Evolutionary conservation across 2,797 vertebrate genomes (phyloP), one percentile per base, ranked within the genome.

Genomic region (Pseudochaenichthys georgianus): DNA sequence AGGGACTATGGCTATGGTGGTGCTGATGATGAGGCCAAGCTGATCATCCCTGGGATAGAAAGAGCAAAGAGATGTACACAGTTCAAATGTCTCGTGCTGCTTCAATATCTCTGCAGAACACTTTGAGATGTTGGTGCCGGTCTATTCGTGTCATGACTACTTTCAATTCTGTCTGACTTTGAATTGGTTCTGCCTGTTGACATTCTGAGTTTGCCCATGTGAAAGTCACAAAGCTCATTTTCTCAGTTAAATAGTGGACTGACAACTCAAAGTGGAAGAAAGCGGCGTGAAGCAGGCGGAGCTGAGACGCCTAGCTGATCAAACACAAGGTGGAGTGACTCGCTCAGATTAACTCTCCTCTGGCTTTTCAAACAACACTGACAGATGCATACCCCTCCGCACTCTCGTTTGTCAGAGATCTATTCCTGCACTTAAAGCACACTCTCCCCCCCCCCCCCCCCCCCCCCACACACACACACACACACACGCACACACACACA

Each of bases 381-480:
- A 90, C 86, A 88, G 88, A 92, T 87, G 80, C 84, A 77, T 75
- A 91, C 90, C 90, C 91, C 88, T 91, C 87, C 88, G 75, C 89
- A 88, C 87, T 82, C 70, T 69, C 73, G 68, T 91, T 90, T 91
- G 86, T 92, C 87, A 87, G 78, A 86, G 81, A 94, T 92, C 92
- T 92, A 92, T 93, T 93, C 87, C 87, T 93, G 89, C 90, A 88
- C 90, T 92, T 91, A 90, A 90, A 89, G 77, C 83, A 91, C 67
- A 83, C 78, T 75, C 79, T n/a, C n/a, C n/a, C n/a, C 19, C 19
- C 19, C 19, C 1, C 19, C 19, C 1, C 19, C 19, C 19, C 19
- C 19, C 19, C 1, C 19, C 1, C 19, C n/a, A n/a, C n/a, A n/a
- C n/a, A n/a, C n/a, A n/a, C n/a, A n/a, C n/a, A n/a, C n/a, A n/a